A percentile compares a stretch with the other conserved stretches of the same genome.
Evolutionary conservation across 2,888 invertebrate genomes (phyloP).

Genomic region (Hesperia comma): DNA sequence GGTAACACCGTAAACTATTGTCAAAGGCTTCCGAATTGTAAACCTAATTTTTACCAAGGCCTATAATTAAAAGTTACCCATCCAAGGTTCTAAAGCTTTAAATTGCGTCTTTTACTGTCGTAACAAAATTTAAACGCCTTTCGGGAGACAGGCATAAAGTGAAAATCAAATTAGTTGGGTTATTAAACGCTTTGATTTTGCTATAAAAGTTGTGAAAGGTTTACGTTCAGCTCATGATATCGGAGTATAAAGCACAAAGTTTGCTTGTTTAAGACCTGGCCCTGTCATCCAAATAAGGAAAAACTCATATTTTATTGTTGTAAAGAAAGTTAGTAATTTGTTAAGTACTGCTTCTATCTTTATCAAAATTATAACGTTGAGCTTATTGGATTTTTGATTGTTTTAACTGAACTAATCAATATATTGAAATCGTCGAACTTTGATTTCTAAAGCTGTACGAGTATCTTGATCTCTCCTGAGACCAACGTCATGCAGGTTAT

Average conservation of each 20-base stretch:
- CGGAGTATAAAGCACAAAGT: neutral
- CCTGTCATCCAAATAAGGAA: neutral
- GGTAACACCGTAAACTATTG: neutral
- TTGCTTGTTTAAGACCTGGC: neutral
- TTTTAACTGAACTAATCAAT: too few species aligned
- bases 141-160: conserved; percentile 32
- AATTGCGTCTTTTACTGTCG: conserved; percentile 36
- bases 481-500: too few species aligned
- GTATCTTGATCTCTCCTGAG: too few species aligned
- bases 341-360: too few species aligned
- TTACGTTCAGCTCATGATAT: conserved; percentile 14
- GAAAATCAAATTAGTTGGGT: conserved; percentile 35
- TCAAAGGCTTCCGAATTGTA: conserved; percentile 25
- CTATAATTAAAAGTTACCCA: conserved; percentile 35
- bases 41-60: conserved; percentile 27
- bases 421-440: too few species aligned
- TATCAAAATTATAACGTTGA: neutral
- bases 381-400: neutral
- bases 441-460: too few species aligned
- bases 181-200: conserved; percentile 31
- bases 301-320: too few species aligned
- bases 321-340: too few species aligned
- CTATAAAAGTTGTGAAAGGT: conserved; percentile 28
- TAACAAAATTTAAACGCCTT: conserved; percentile 38
- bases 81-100: conserved; percentile 25